A percentile compares a stretch with the other conserved stretches of the same genome.
Conservation (phyloP, 2,797 vertebrate genomes). For the Naso thynnoides region DNA sequence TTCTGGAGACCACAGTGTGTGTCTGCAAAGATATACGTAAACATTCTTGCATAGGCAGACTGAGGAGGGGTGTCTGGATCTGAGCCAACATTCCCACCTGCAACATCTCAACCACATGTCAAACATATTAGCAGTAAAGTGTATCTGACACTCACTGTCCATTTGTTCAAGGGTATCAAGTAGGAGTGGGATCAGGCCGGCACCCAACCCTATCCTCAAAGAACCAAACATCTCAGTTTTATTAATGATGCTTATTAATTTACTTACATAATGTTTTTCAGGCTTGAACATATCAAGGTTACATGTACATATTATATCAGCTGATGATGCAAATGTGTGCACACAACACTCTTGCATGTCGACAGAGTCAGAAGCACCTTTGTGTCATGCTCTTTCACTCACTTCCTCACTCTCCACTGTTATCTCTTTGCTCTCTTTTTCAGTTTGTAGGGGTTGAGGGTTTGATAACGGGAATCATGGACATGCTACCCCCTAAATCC, state of each 20-base stretch:
- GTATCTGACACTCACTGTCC: neutral
- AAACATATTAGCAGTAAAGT: conserved; percentile 14
- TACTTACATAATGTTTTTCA: neutral
- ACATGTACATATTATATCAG: neutral
- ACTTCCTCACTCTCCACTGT: neutral
- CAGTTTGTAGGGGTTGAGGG: conserved; percentile 91
- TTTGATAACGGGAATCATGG: conserved; percentile 89
- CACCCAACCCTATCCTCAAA: conserved; percentile 8
- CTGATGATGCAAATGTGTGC: conserved; percentile 1
- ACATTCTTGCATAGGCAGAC: conserved; percentile 11
- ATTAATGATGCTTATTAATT: neutral
- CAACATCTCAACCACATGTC: conserved; percentile 17
- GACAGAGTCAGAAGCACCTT: neutral
- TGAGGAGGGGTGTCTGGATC: neutral
- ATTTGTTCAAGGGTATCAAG: neutral
- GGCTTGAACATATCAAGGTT: neutral
- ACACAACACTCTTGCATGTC: neutral
- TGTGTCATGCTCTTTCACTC: neutral
- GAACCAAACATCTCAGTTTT: neutral
- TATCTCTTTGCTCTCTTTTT: conserved; percentile 19
- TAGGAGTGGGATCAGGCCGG: conserved; percentile 1
- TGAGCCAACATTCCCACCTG: neutral
- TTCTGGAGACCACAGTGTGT: conserved; percentile 27
- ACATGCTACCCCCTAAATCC: conserved; percentile 88
- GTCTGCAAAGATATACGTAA: neutral